phyloP scores from a whole-genome alignment of 2,113 vertebrate genomes.

The Calypte anna region DNA sequence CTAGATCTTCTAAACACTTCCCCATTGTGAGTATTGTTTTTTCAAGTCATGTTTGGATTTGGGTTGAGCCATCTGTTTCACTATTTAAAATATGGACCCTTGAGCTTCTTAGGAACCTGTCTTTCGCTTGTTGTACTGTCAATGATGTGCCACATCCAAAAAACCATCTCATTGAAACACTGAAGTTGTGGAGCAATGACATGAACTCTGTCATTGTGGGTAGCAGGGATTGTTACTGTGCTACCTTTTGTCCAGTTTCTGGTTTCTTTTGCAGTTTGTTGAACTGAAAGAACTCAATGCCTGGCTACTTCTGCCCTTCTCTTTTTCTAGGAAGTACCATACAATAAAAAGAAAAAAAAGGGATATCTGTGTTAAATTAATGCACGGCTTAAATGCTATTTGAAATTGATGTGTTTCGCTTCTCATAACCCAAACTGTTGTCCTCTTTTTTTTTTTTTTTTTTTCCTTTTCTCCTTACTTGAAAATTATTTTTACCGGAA shows the following conservation, averaged over 20 bases:
- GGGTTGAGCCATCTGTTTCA: neutral
- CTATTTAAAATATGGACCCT: neutral
- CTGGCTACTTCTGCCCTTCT: neutral
- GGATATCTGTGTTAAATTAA: neutral
- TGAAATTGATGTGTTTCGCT: slow-evolving; percentile 30
- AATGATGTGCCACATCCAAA: neutral
- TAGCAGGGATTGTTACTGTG: neutral
- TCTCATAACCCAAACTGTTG: neutral
- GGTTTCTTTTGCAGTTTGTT: neutral
- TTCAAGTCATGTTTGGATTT: neutral
- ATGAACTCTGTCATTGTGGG: neutral
- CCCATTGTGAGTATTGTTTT: neutral
- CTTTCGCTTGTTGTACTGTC: neutral
- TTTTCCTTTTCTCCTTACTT: neutral
- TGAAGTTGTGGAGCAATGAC: neutral
- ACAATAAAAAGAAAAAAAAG: neutral
- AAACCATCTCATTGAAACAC: neutral
- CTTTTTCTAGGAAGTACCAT: neutral
- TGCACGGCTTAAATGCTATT: neutral
- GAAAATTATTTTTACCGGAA: slow-evolving; percentile 56
- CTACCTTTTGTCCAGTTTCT: slow-evolving; percentile 2
- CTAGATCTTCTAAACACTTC: neutral
- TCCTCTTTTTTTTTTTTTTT: neutral
- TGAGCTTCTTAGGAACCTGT: neutral
- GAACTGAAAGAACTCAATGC: neutral